Evolutionary conservation across 2,888 invertebrate genomes (phyloP), one percentile per base, ranked within the genome.

Genomic region (Limnephilus lunatus): DNA sequence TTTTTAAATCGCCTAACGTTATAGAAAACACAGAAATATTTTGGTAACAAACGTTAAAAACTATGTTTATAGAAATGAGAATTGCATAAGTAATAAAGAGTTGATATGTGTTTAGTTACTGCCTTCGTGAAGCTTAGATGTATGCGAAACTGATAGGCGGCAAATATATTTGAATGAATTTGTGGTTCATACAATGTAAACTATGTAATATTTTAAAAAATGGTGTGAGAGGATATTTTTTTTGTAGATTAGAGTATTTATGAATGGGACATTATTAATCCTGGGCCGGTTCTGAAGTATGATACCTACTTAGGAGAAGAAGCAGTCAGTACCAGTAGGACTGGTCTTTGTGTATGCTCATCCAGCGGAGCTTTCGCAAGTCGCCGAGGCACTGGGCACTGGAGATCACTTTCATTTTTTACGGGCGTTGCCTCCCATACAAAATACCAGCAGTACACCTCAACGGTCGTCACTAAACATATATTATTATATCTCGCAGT

Each of bases 381-480:
- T 53, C 87, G 53, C 15, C 35, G 83, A 83, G 83, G 48, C 14
- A 48, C 48, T 48, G 48, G 48, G 48, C 48, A 48, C 19, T 19
- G 9, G 30, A 80, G 88, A 89, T 89, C 68, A 89, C 88, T 89
- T 89, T 89, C 88, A 81, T 81, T 89, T 89, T 89, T 35, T 32
- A 80, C 88, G 88, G 88, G 80, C 87, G 87, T 87, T 53, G 87
- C 87, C 88, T 89, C 39, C 88, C 80, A 39, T 30, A 44, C 86
- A 14, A 31, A 32, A 14, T 15, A 31, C 31, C 11, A 30, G 15
- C 35, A 35, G 35, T 35, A 39, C 85, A 68, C 68, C 53, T 53
- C 53, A 15, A 19, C 25, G 68, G 68, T 68, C 68, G 25, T 68
- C 68, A 68, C 68, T 68, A 68, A 68, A 68, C 25, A 68, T n/a